Conservation (phyloP, 1,140 invertebrate species). For the Adoxophyes honmai region DNA sequence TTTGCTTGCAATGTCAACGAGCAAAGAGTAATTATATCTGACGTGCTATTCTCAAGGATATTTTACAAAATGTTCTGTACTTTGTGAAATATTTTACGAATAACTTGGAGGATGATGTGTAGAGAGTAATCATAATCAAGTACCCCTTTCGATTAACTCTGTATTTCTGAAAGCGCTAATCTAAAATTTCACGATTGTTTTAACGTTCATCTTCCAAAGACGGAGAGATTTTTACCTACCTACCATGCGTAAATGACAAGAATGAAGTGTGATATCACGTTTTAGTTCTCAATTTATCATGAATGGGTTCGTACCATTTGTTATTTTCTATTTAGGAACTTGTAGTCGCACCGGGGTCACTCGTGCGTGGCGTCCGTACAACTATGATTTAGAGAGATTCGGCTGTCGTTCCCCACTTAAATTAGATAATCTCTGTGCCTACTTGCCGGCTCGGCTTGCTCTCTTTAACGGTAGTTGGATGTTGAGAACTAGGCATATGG, state of each 20-base stretch:
- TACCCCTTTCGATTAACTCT: constrained; percentile 2
- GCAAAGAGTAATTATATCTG: not conserved
- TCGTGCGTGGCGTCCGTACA: not conserved
- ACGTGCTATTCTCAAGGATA: not conserved
- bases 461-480: too few species aligned
- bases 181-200: constrained; percentile 11
- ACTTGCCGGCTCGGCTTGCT: too few species aligned
- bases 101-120: not conserved
- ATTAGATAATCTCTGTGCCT: not conserved
- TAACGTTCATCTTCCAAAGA: too few species aligned
- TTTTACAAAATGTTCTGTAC: not conserved
- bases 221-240: not conserved
- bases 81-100: not conserved
- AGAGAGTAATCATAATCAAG: constrained; percentile 6
- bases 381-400: constrained; percentile 2
- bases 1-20: not conserved
- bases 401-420: not conserved
- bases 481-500: too few species aligned
- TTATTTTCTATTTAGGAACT: not conserved
- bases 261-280: not conserved
- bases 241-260: not conserved
- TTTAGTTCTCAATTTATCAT: not conserved
- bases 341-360: constrained; percentile 3
- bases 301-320: not conserved
- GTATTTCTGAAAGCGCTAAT: not conserved